Evolutionary conservation across 2,797 vertebrate genomes (phyloP), one percentile per base, ranked within the genome.

Genomic region (Echiichthys vipera): DNA sequence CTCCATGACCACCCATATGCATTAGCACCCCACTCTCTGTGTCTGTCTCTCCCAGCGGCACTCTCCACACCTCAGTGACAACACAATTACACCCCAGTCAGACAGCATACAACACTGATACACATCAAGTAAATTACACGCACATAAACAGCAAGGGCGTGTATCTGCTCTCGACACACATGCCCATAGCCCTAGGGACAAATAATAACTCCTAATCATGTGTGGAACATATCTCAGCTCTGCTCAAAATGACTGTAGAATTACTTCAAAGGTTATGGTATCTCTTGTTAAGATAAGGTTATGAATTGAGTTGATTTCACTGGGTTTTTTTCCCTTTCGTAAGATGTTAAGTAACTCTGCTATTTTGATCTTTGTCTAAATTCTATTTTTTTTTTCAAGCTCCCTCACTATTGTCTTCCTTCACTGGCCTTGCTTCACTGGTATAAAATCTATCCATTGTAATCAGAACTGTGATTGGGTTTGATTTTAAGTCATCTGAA

Each of bases 231-330:
- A 74, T 83, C 51, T 14, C 68, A 39, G 56, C 51, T 68, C 43
- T 30, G 46, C 62, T 71, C 37, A 24, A 83, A 84, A 86, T 76
- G 62, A 70, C 69, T 74, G 49, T 42, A 62, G 86, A 81, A 81
- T 50, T 6, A 86, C 83, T 83, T 85, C 71, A 89, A 86, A 88
- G 67, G 77, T 86, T 85, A 81, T 14, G 22, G 13, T 73, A 77
- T 84, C 71, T 83, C 61, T 61, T 11, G 4, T 12, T 25, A 6
- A 59, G 80, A 83, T 81, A 71, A 73, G 61, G 47, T 22, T 17
- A 32, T 39, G 29, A 63, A 32, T 58, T 34, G 7, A 58, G 58
- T 61, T 51, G 42, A 40, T 80, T 78, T 54, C 20, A 20, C 1
- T 24, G 37, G 1, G 8, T 54, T 74, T 74, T 64, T 11, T 65